Evolutionary conservation across 2,113 vertebrate species (phyloP).

Genomic region (Arenaria interpres): DNA sequence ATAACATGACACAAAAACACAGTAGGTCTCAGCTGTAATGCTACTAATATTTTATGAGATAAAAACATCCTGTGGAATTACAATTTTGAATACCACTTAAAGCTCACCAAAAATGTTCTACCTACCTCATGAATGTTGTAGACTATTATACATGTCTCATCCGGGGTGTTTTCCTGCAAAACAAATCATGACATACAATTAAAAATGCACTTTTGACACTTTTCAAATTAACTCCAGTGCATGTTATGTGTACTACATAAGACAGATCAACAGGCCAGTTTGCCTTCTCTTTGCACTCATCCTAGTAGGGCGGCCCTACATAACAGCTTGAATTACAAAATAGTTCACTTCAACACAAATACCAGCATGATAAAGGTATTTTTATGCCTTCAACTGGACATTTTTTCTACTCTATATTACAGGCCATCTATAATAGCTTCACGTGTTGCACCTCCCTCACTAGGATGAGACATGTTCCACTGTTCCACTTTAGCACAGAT

Average conservation of each 20-base stretch:
- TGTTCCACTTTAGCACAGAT: constrained; percentile 18
- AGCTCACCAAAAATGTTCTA: not conserved
- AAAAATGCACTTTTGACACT: not conserved
- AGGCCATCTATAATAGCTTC: not conserved
- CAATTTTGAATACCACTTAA: not conserved
- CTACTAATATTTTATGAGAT: not conserved
- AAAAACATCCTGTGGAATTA: not conserved
- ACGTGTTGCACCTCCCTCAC: not conserved
- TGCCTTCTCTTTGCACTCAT: not conserved
- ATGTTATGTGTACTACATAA: not conserved
- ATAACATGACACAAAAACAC: not conserved
- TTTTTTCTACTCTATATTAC: not conserved
- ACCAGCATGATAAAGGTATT: not conserved
- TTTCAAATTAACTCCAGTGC: not conserved
- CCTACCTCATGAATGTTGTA: not conserved
- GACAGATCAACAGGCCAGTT: not conserved
- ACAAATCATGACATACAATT: not conserved
- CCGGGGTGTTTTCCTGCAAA: not conserved
- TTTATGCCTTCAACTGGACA: not conserved
- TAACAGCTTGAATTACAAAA: not conserved
- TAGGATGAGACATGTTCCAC: not conserved
- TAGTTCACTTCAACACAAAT: not conserved
- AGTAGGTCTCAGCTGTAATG: not conserved
- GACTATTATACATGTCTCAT: not conserved
- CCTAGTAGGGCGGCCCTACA: not conserved